Conservation (phyloP, 2,888 invertebrate genomes). For the Plutella xylostella region DNA sequence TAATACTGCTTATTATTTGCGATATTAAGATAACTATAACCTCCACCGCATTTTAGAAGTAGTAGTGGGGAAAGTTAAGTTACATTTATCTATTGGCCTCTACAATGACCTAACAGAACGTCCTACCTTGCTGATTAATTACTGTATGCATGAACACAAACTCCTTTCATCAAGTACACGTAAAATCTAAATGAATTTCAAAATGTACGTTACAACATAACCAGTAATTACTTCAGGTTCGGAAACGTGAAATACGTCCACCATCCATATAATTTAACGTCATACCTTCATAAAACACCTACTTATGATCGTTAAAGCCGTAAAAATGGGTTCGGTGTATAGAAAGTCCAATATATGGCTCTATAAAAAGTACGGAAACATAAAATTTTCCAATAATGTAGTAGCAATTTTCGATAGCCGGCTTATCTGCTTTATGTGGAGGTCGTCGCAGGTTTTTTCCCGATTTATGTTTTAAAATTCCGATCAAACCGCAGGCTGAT, state of each 20-base stretch:
- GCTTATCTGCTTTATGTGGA: slow-evolving; percentile 21
- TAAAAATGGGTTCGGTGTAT: slow-evolving; percentile 50
- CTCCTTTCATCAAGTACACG: too few species aligned
- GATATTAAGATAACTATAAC: too few species aligned
- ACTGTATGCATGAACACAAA: too few species aligned
- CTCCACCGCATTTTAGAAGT: too few species aligned
- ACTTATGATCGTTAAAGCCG: slow-evolving; percentile 49
- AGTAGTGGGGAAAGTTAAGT: too few species aligned
- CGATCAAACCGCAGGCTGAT: background rate
- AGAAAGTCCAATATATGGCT: slow-evolving; percentile 52
- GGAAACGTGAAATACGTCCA: slow-evolving; percentile 4
- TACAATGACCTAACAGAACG: too few species aligned
- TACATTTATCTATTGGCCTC: too few species aligned
- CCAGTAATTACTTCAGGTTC: background rate
- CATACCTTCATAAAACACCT: slow-evolving; percentile 42
- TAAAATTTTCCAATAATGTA: slow-evolving; percentile 49
- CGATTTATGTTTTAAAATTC: slow-evolving; percentile 23
- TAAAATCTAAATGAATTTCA: too few species aligned
- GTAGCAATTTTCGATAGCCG: slow-evolving; percentile 46
- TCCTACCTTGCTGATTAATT: too few species aligned
- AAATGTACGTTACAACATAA: background rate
- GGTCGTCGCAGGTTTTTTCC: slow-evolving; percentile 14
- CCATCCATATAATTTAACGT: slow-evolving; percentile 16
- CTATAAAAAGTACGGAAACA: slow-evolving; percentile 52
- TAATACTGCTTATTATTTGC: too few species aligned